Evolutionary conservation across 1,140 invertebrate genomes (phyloP).

Genomic region (Luehdorfia chinensis): DNA sequence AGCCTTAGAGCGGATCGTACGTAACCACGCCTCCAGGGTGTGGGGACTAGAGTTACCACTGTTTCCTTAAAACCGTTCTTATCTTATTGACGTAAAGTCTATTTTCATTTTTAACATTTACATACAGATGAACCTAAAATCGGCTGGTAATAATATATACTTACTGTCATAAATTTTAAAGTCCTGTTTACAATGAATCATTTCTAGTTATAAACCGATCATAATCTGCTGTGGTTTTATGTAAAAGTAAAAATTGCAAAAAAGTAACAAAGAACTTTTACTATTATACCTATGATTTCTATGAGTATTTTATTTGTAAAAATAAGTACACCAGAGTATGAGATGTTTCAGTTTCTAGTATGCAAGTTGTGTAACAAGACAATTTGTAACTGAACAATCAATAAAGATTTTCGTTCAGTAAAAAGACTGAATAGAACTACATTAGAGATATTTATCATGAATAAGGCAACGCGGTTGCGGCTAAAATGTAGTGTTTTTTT

Average conservation of each 20-base stretch:
- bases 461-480: too few species aligned
- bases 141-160: too few species aligned
- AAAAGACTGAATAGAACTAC: too few species aligned
- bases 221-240: conserved; percentile 10
- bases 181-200: neutral
- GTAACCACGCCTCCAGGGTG: conserved; percentile 15
- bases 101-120: neutral
- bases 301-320: too few species aligned
- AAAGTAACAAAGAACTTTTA: conserved; percentile 1
- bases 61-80: neutral
- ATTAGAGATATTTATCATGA: too few species aligned
- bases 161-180: neutral
- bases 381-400: too few species aligned
- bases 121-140: neutral
- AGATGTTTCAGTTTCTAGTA: too few species aligned
- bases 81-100: neutral
- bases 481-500: too few species aligned
- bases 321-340: too few species aligned
- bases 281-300: too few species aligned
- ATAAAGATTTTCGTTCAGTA: too few species aligned
- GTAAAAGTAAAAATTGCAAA: conserved; percentile 5
- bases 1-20: conserved; percentile 24
- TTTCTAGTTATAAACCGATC: conserved; percentile 4
- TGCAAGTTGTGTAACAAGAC: too few species aligned
- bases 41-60: neutral